Base-by-base conservation (phyloP, 2,113 vertebrate species). In the Calyptommatus sinebrachiatus region DNA sequence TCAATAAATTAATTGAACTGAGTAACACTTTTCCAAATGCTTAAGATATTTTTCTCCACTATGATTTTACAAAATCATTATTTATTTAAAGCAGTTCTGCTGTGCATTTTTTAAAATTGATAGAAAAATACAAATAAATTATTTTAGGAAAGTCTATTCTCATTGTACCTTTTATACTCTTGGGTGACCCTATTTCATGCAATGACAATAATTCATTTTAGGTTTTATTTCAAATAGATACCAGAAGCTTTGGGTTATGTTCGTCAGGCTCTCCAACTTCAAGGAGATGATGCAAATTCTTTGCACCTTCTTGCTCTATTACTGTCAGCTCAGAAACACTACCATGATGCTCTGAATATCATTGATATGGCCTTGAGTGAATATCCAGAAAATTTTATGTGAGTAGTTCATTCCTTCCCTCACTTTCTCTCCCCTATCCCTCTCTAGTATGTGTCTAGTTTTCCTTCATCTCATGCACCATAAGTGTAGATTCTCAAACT, bases 331-430 rank as follows among this genome's bases (percentile, higher is more conserved):
- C 98, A 99, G 93, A 99, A 99, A 91, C 98, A 99, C 89, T 96
- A 99, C 91, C 98, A 99, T 1, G 98, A 99, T 7, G 98, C 95
- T 21, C 95, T 99, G 85, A 99, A 97, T 88, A 99, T 99, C 85
- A 97, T 99, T 45, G 98, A 99, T 92, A 99, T 99, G 98, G 98
- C 98, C 80, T 95, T 99, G 83, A 98, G 97, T 1, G 98, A 99
- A 92, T 99, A 99, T 77, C 98, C 98, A 0, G 98, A 99, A 90
- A 98, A 98, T 83, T 99, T 99, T 84, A 98, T 98, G 98, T 99
- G 80, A 96, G 96, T 93, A 76, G 35, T 3, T 70, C 35, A 9
- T 45, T 68, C 28, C 5, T 7, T 18, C 66, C 66, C 16, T 61
- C 21, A 14, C 20, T 61, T 18, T 18, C 20, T 22, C 21, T 18